phyloP scores from a whole-genome alignment of 2,888 invertebrate genomes.

The Cetonia aurata region DNA sequence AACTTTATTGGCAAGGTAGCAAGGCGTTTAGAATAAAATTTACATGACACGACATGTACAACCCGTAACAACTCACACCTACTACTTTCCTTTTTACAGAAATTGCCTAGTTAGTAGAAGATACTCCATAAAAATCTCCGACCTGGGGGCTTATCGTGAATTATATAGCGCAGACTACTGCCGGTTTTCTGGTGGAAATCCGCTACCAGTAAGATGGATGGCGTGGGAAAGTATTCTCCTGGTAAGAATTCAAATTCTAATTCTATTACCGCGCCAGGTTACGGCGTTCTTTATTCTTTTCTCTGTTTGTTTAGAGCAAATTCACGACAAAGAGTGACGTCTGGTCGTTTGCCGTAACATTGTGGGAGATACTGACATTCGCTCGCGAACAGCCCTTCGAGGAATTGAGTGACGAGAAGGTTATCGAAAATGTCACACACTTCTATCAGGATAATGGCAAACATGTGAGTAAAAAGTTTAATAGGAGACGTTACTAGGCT shows the following conservation, averaged over 20 bases:
- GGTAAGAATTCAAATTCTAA: constrained; percentile 67
- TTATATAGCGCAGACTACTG: constrained; percentile 84
- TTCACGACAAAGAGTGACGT: constrained; percentile 88
- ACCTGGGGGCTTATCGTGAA: constrained; percentile 79
- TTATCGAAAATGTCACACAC: constrained; percentile 85
- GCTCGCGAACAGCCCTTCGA: constrained; percentile 87
- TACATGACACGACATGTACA: not conserved
- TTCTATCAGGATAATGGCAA: constrained; percentile 81
- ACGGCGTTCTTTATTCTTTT: constrained; percentile 18
- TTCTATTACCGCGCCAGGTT: constrained; percentile 26
- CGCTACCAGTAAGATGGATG: constrained; percentile 89
- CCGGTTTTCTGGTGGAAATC: constrained; percentile 77
- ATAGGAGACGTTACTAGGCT: not conserved
- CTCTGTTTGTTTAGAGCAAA: constrained; percentile 73
- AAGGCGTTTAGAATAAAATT: not conserved
- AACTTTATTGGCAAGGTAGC: too few relatives aligned
- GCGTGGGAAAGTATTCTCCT: constrained; percentile 86
- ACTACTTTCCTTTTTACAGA: constrained; percentile 66
- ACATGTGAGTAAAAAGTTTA: constrained; percentile 70
- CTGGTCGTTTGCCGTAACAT: constrained; percentile 89
- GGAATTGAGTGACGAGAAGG: constrained; percentile 82
- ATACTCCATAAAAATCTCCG: constrained; percentile 80
- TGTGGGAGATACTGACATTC: constrained; percentile 89
- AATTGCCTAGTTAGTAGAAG: constrained; percentile 86
- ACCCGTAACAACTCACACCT: constrained; percentile 12